Evolutionary conservation across 1,140 invertebrate genomes (phyloP).

Genomic region (Spodoptera litura): DNA sequence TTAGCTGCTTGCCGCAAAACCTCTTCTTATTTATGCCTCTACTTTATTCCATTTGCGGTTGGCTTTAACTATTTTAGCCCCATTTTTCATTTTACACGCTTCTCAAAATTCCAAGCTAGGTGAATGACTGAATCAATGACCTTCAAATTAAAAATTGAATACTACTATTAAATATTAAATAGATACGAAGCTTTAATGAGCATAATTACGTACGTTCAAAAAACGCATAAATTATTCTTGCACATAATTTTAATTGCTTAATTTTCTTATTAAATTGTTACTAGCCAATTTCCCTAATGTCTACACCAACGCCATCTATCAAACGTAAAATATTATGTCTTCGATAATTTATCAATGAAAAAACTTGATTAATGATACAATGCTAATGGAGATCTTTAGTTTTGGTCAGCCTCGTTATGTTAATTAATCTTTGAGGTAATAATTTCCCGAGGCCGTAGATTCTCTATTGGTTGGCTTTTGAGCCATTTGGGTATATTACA

Average conservation of each 20-base stretch:
- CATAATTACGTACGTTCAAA: neutral
- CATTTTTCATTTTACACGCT: slow-evolving; percentile 36
- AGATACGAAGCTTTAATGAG: too few relatives aligned
- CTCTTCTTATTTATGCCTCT: slow-evolving; percentile 75
- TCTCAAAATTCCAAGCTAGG: neutral
- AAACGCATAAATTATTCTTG: slow-evolving; percentile 4
- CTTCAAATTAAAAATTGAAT: neutral
- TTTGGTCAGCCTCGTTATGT: slow-evolving; percentile 42
- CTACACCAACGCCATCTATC: slow-evolving; percentile 19
- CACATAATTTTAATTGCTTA: slow-evolving; percentile 11
- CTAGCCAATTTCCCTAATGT: slow-evolving; percentile 25
- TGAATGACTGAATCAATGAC: neutral
- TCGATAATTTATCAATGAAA: slow-evolving; percentile 27
- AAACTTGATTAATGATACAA: slow-evolving; percentile 41
- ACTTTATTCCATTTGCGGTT: slow-evolving; percentile 78
- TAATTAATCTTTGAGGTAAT: slow-evolving; percentile 34
- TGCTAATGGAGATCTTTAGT: slow-evolving; percentile 45
- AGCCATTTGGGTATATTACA: neutral
- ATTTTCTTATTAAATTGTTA: slow-evolving; percentile 37
- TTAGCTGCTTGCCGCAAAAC: slow-evolving; percentile 77
- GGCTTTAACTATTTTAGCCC: slow-evolving; percentile 39
- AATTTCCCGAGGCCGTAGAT: slow-evolving; percentile 37
- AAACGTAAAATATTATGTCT: slow-evolving; percentile 31
- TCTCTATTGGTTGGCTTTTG: slow-evolving; percentile 23
- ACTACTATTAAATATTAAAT: too few relatives aligned